Evolutionary conservation across 2,888 invertebrate species (phyloP).

Genomic region (Scaptomyza reducta): DNA sequence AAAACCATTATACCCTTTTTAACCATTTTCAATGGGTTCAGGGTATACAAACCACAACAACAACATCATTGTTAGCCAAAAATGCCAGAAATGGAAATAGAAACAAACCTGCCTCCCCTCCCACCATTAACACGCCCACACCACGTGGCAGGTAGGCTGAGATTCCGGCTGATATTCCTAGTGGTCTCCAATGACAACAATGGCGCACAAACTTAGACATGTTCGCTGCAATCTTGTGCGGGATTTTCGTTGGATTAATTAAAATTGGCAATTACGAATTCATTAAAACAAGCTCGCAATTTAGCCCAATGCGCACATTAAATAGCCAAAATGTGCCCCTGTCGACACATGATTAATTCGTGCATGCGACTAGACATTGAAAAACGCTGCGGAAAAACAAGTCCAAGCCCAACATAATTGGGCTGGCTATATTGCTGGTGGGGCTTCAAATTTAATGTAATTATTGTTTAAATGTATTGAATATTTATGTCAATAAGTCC

Average conservation of each 20-base stretch:
- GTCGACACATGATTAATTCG: constrained; percentile 16
- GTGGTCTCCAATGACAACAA: constrained; percentile 6
- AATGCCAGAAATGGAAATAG: constrained; percentile 12
- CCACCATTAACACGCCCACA: neutral
- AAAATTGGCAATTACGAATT: constrained; percentile 81
- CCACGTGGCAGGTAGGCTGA: neutral
- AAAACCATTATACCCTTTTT: too few species aligned
- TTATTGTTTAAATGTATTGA: neutral
- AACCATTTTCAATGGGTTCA: too few species aligned
- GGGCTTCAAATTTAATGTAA: neutral
- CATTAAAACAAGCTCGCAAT: constrained; percentile 67
- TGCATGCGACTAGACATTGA: neutral
- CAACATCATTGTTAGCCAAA: constrained; percentile 3
- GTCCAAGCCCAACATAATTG: neutral
- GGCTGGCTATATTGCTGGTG: neutral
- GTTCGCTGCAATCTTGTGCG: constrained; percentile 55
- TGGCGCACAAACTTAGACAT: constrained; percentile 28
- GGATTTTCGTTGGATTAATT: constrained; percentile 77
- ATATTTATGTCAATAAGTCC: neutral
- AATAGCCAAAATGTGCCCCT: constrained; percentile 1
- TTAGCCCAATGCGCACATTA: neutral
- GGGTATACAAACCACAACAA: constrained; percentile 18
- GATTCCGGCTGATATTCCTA: neutral
- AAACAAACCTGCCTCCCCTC: neutral
- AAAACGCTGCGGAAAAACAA: neutral